Percentiles rank a stretch among this genome's conserved stretches.
Evolutionary conservation across 2,113 vertebrate genomes (phyloP).

Genomic region (Mirza zaza): DNA sequence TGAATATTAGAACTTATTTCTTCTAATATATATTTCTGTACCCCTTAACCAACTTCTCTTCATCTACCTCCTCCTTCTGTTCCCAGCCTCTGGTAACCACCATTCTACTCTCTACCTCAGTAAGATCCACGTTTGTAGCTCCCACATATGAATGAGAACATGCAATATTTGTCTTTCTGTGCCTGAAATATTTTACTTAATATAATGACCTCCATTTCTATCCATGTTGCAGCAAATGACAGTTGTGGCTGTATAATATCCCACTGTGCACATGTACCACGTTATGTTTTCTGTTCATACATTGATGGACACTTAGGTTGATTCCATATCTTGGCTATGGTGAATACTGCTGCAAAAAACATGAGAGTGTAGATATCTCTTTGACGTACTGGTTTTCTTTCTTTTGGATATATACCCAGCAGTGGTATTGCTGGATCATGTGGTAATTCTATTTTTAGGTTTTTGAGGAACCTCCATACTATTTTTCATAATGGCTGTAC

Average conservation of each 20-base stretch:
- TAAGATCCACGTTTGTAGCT: neutral
- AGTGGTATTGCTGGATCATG: neutral
- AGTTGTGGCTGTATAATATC: neutral
- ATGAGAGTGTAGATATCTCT: neutral
- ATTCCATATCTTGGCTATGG: neutral
- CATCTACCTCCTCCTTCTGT: neutral
- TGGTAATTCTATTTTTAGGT: neutral
- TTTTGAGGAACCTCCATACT: neutral
- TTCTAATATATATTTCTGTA: neutral
- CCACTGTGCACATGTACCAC: neutral
- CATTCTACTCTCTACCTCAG: neutral
- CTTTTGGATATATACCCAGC: neutral
- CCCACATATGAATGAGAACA: neutral
- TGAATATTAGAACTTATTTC: neutral
- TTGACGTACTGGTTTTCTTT: neutral
- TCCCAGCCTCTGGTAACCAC: neutral
- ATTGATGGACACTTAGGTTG: neutral
- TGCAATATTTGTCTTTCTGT: neutral
- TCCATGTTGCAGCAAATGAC: neutral
- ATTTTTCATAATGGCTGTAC: neutral
- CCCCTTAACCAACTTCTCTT: neutral
- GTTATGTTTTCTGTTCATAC: neutral
- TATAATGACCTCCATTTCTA: neutral
- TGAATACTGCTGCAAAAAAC: neutral
- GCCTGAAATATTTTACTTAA: neutral